Conservation (phyloP, 2,797 vertebrate species). For the Eospalax fontanierii region DNA sequence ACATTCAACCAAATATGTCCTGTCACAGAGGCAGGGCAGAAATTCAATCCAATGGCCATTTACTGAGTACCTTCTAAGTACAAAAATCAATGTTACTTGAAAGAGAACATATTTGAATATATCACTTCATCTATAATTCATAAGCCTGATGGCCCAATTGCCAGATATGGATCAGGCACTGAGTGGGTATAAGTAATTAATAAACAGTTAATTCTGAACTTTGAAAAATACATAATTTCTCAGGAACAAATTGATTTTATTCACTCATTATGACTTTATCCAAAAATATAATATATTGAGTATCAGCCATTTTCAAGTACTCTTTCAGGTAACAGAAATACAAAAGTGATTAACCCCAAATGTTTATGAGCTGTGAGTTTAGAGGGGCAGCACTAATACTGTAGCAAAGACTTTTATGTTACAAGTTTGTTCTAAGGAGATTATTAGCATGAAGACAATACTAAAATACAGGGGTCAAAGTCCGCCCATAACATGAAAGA, state of each 20-base stretch:
- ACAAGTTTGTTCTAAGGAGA: background rate
- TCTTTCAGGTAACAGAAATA: background rate
- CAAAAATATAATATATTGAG: slow-evolving; percentile 12
- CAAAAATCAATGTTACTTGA: slow-evolving; percentile 7
- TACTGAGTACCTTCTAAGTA: background rate
- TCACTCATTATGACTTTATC: slow-evolving; percentile 2
- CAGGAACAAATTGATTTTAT: slow-evolving; percentile 5
- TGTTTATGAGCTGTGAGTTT: background rate
- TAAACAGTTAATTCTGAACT: background rate
- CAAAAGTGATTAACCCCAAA: slow-evolving; percentile 13
- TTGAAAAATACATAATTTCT: slow-evolving; percentile 20
- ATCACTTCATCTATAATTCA: background rate
- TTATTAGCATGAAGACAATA: background rate
- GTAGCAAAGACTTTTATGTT: background rate
- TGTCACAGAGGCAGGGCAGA: background rate
- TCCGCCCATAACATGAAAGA: background rate
- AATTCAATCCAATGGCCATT: background rate
- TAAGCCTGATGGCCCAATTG: background rate
- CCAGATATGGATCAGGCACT: background rate
- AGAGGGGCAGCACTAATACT: background rate
- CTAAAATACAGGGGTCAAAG: background rate
- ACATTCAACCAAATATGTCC: background rate
- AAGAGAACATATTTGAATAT: slow-evolving; percentile 27
- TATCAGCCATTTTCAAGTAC: background rate
- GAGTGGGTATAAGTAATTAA: background rate